phyloP scores from a whole-genome alignment of 2,113 vertebrate species.

The Stigmatopora argus region DNA sequence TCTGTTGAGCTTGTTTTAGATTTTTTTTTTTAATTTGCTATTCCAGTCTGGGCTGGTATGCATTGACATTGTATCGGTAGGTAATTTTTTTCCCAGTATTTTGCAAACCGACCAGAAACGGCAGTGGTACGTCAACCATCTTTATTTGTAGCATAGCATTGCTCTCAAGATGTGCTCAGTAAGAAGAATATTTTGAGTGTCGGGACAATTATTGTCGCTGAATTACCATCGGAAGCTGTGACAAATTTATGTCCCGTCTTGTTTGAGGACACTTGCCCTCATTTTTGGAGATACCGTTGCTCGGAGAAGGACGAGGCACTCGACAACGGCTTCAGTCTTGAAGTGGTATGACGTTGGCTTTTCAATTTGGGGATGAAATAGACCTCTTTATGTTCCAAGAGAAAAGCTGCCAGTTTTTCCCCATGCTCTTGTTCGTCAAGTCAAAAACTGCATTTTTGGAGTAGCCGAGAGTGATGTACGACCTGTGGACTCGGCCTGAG shows the following conservation, averaged over 20 bases:
- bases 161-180: constrained; percentile 12
- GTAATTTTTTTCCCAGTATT: constrained; percentile 8
- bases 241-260: constrained; percentile 23
- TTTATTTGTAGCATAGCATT: not conserved
- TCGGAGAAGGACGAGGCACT: constrained; percentile 10
- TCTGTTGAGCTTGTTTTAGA: not conserved
- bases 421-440: not conserved
- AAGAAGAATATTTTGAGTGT: constrained; percentile 13
- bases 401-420: constrained; percentile 24
- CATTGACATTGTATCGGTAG: not conserved
- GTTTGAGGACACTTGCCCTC: constrained; percentile 24
- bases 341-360: constrained; percentile 5
- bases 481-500: constrained; percentile 66
- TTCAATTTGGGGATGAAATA: constrained; percentile 11
- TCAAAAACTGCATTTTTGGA: constrained; percentile 9
- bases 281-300: constrained; percentile 34
- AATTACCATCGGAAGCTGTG: constrained; percentile 14
- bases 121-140: constrained; percentile 6
- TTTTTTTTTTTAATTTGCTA: constrained; percentile 15
- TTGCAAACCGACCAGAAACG: constrained; percentile 5
- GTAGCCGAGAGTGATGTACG: constrained; percentile 63
- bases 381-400: constrained; percentile 18
- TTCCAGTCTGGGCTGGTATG: constrained; percentile 28
- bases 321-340: constrained; percentile 23
- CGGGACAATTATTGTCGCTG: constrained; percentile 15